Base-by-base conservation (phyloP, 2,888 invertebrate species). In the Zelleria hepariella region DNA sequence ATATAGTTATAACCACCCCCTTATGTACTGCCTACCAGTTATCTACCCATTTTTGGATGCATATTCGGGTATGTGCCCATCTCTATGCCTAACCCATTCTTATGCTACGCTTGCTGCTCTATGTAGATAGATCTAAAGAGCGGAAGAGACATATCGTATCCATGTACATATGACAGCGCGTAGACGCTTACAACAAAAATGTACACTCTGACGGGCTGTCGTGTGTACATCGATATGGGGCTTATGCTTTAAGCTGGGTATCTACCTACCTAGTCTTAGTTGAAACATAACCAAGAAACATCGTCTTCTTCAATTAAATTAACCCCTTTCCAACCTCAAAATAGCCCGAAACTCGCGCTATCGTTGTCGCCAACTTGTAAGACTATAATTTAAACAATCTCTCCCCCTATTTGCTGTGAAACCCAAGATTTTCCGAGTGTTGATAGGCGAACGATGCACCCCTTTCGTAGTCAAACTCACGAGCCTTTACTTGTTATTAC, bases 301-400 rank as follows among this genome's bases (percentile, higher is more conserved):
- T 21, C 25, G 21, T 24, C 20, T 10, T n/a, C n/a, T 42, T 42
- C 27, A 53, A 18, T 51, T 23, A 6, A 6, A 21, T 20, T 51
- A 51, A 23, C 51, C 51, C 23, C 3, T 4, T 24, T 15, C 53
- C 7, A 55, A 32, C 32, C 55, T 8, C 27, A 24, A 55, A 24
- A 55, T 32, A 32, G 75, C 78, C 74, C 78, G 80, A 63, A 64
- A 66, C 69, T 64, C 70, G 66, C 64, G 67, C 18, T 47, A 42
- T 68, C 70, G 68, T 66, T 72, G 74, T 75, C 77, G 67, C 65
- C 69, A 68, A 67, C 70, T 72, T 64, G 70, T 71, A 67, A 67
- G 64, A 68, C 73, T 61, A 78, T 85, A 86, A 84, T 75, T 87
- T 80, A 85, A 77, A 73, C 79, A 76, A 77, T 75, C 78, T 74